Conservation (phyloP, 2,888 invertebrate species). For the Scotopteryx bipunctaria region DNA sequence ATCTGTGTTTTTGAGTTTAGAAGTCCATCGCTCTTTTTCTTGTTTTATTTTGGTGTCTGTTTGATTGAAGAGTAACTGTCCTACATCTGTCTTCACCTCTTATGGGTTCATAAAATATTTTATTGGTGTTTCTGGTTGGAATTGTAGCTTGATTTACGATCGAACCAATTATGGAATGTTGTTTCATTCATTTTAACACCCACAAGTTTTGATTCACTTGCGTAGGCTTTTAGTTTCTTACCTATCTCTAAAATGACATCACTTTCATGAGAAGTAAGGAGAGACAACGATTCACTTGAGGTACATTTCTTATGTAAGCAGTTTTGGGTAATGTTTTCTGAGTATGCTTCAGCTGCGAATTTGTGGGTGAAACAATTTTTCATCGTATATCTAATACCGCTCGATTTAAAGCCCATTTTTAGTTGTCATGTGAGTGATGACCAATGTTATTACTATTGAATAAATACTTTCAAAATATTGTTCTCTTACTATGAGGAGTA, state of each 20-base stretch:
- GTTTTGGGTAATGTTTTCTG: slow-evolving; percentile 3
- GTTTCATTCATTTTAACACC: slow-evolving; percentile 26
- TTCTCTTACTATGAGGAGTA: slow-evolving; percentile 1
- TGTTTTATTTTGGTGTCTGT: slow-evolving; percentile 4
- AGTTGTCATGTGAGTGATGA: too few relatives aligned
- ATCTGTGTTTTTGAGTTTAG: slow-evolving; percentile 10
- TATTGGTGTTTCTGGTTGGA: slow-evolving; percentile 15
- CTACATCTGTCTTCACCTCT: slow-evolving; percentile 8
- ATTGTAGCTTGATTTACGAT: slow-evolving; percentile 30
- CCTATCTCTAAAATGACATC: slow-evolving; percentile 42
- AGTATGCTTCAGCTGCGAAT: neutral
- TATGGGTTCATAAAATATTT: slow-evolving; percentile 12
- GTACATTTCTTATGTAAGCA: slow-evolving; percentile 1
- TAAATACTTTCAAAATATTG: neutral
- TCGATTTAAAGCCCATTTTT: too few relatives aligned
- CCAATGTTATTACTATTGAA: too few relatives aligned
- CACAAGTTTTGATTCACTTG: slow-evolving; percentile 23
- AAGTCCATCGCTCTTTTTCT: slow-evolving; percentile 7
- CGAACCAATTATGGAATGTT: slow-evolving; percentile 27
- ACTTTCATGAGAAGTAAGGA: slow-evolving; percentile 18
- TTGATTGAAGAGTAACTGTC: slow-evolving; percentile 1
- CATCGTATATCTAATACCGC: too few relatives aligned
- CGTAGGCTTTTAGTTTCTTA: slow-evolving; percentile 39
- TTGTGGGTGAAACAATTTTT: too few relatives aligned
- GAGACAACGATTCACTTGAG: slow-evolving; percentile 2